phyloP scores from a whole-genome alignment of 2,113 vertebrate genomes.

The Stictonetta naevosa region DNA sequence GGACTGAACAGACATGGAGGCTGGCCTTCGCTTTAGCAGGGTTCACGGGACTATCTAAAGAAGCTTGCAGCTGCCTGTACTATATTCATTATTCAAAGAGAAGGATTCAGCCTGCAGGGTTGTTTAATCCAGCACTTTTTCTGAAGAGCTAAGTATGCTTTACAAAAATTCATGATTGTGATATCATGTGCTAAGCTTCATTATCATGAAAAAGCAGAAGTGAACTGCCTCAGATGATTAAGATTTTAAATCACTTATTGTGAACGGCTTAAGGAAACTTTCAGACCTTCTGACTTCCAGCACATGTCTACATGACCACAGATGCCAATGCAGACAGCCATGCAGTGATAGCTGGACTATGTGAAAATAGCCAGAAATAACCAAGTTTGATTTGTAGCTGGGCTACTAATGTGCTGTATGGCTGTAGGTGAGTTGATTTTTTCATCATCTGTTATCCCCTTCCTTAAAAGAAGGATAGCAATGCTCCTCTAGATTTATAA shows the following conservation, averaged over 20 bases:
- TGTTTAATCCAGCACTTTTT: conserved; percentile 66
- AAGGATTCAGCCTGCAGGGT: conserved; percentile 58
- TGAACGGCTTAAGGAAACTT: conserved; percentile 59
- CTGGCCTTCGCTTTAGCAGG: background rate
- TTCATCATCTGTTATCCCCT: background rate
- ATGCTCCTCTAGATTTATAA: conserved; percentile 9
- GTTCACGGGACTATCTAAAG: conserved; percentile 35
- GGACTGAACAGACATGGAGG: background rate
- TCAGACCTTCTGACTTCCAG: conserved; percentile 36
- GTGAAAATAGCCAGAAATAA: background rate
- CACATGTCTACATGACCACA: background rate
- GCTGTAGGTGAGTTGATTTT: background rate
- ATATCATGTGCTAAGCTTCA: conserved; percentile 67
- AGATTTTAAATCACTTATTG: conserved; percentile 68
- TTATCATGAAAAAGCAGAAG: conserved; percentile 69
- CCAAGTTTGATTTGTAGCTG: background rate
- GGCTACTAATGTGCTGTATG: background rate
- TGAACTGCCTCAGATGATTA: conserved; percentile 58
- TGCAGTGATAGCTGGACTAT: background rate
- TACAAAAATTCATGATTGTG: conserved; percentile 65
- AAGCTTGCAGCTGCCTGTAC: conserved; percentile 30
- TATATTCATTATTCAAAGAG: conserved; percentile 48
- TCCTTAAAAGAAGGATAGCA: background rate
- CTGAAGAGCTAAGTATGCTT: conserved; percentile 60
- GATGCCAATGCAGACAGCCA: background rate